Base-by-base conservation (phyloP, 92 coral and sea anemone species). In the Parazoanthus darwini region DNA sequence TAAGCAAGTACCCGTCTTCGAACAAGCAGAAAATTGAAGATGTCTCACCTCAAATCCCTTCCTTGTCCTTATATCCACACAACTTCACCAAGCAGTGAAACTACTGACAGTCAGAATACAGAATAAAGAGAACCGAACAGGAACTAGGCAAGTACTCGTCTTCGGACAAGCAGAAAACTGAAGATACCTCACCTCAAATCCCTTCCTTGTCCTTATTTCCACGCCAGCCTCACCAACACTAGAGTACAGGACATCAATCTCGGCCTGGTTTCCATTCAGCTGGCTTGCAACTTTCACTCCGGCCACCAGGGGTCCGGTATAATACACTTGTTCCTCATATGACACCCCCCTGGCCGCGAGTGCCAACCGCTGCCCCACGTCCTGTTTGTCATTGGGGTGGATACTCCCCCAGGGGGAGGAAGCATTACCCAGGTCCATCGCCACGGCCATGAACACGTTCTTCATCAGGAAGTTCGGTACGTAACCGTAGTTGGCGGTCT, bases 401-500 rank as follows among this genome's bases (percentile, higher is more conserved):
- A 95, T 59, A 74, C 98, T 95, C 35, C 98, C 98, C 82, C 91
- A 97, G 54, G 96, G 97, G 16, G 99, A 89, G 5, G 95, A 89
- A 36, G 91, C 94, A 79, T 97, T 97, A 5, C 99, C 99, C 46
- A 97, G 92, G 87, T 97, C 99, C 96, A 97, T 89, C 10, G 99
- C 92, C 39, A 97, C 98, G 1, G 99, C 99, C 99, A 97, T 97
- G 89, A 97, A 97, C 66, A 97, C 98, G 67, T 85, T 93, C 71
- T 86, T 90, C 89, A 94, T 89, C 50, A 91, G 91, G 63, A 88
- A 83, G 79, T 97, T 97, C 1, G 99, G 99, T 29, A 94, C 99
- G 80, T 91, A 95, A 86, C 99, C 99, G 59, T 94, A 95, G 81
- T 94, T 90, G 26, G 98, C 98, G 20, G 99, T 97, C 91, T 97